phyloP scores from a whole-genome alignment of 2,888 invertebrate species.

The Coleophora deauratella region DNA sequence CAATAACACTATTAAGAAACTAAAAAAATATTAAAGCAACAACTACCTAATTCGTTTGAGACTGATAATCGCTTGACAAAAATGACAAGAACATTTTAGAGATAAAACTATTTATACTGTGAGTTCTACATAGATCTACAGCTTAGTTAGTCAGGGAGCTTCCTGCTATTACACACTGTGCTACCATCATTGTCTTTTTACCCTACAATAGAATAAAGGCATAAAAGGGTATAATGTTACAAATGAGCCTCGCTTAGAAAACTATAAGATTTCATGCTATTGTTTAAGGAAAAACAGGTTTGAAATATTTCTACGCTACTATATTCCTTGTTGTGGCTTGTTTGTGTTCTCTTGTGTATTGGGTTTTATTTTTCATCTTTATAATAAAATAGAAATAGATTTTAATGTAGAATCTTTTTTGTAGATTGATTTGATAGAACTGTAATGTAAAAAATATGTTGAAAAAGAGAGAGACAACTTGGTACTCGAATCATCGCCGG shows the following conservation, averaged over 20 bases:
- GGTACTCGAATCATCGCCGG: constrained; percentile 57
- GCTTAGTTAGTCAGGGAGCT: constrained; percentile 20
- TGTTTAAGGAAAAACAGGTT: constrained; percentile 40
- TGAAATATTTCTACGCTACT: constrained; percentile 27
- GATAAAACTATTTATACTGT: constrained; percentile 27
- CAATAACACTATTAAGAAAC: constrained; percentile 19
- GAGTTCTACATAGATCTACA: constrained; percentile 17
- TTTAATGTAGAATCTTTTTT: constrained; percentile 22
- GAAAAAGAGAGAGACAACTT: constrained; percentile 61
- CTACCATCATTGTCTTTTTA: constrained; percentile 30
- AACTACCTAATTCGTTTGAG: too few relatives aligned
- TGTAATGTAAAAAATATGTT: constrained; percentile 36
- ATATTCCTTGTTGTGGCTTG: constrained; percentile 37
- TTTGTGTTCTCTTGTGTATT: constrained; percentile 21
- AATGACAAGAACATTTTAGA: too few relatives aligned
- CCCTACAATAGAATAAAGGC: constrained; percentile 22
- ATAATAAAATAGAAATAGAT: constrained; percentile 1
- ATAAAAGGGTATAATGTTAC: constrained; percentile 31
- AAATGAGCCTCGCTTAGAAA: constrained; percentile 19
- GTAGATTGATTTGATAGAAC: too few relatives aligned
- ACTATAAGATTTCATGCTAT: constrained; percentile 35
- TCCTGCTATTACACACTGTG: constrained; percentile 23
- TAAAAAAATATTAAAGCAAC: too few relatives aligned
- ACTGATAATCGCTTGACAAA: too few relatives aligned
- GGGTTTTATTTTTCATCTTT: constrained; percentile 14